Conservation (phyloP, 2,888 invertebrate genomes). For the Anagyrus pseudococci region DNA sequence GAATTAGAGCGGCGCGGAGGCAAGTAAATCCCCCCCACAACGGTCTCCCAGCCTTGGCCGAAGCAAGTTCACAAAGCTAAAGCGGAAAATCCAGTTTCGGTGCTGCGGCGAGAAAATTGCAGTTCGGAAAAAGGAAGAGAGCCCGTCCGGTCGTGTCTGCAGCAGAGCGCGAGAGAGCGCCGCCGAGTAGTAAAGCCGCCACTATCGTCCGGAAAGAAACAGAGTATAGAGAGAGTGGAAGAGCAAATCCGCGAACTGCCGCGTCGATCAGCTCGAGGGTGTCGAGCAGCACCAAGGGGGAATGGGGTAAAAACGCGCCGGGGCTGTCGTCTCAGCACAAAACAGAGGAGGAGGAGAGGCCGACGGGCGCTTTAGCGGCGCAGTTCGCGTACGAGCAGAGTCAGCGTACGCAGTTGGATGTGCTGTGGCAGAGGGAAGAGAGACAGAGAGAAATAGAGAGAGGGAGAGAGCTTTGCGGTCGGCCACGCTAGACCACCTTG, state of each 20-base stretch:
- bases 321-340: slow-evolving; percentile 17
- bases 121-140: background rate
- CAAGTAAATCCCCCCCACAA: too few relatives aligned
- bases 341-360: background rate
- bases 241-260: slow-evolving; percentile 2
- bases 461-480: too few relatives aligned
- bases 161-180: too few relatives aligned
- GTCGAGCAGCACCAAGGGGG: background rate
- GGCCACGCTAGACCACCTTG: too few relatives aligned
- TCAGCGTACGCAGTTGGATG: background rate
- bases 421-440: too few relatives aligned
- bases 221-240: background rate
- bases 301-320: background rate
- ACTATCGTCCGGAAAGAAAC: background rate
- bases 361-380: background rate
- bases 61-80: too few relatives aligned
- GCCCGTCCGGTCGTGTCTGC: background rate
- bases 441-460: too few relatives aligned
- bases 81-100: too few relatives aligned
- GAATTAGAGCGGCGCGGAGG: too few relatives aligned
- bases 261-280: slow-evolving; percentile 11
- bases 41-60: too few relatives aligned
- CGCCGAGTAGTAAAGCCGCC: too few relatives aligned
- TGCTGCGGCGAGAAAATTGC: too few relatives aligned
- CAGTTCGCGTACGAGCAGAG: background rate